Base-by-base conservation (phyloP, 2,888 invertebrate genomes). In the Cheilosia soror region DNA sequence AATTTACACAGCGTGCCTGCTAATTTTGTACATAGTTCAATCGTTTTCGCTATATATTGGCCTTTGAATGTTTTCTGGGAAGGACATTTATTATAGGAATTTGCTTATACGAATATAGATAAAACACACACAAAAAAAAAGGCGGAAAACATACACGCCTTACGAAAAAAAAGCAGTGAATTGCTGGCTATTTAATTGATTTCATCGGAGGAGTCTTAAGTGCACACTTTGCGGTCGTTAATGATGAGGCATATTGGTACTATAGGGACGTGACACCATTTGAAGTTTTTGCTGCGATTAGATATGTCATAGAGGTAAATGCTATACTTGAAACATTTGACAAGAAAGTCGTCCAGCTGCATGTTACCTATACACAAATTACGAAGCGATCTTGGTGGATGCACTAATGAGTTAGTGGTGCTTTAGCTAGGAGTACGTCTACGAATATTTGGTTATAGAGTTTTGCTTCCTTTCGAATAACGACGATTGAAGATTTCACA, bases 1-100 rank as follows among this genome's bases (percentile, higher is more conserved):
- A 75, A 78, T 83, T 73, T 83, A 79, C 73, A 79, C 79, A 79
- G 47, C 80, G 25, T 69, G 79, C 65, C 75, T 69, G 80, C 84
- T 84, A 81, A 85, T 85, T 85, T 85, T 44, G 58, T 49, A 62
- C 76, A 66, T 57, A 72, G 78, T 65, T 68, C 55, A 72, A 44
- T 68, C 49, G 53, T 40, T 78, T 55, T 57, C 51, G 58, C 72
- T 66, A 53, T 31, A 53, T 31, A 9, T 29, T 73, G 40, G 62
- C 44, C 58, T 60, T 65, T 82, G 44, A 31, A 71, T 71, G 68
- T 65, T 71, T 47, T 42, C 42, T 66, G 51, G 60, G 65, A 81
- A 72, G 81, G 72, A 85, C 76, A 75, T 71, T 76, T 71, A 20
- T 0, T 42, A 20, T 51, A 25, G 79, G 83, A 73, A 84, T 79